Conservation (phyloP, 2,888 invertebrate species). For the Agrypnus murinus region DNA sequence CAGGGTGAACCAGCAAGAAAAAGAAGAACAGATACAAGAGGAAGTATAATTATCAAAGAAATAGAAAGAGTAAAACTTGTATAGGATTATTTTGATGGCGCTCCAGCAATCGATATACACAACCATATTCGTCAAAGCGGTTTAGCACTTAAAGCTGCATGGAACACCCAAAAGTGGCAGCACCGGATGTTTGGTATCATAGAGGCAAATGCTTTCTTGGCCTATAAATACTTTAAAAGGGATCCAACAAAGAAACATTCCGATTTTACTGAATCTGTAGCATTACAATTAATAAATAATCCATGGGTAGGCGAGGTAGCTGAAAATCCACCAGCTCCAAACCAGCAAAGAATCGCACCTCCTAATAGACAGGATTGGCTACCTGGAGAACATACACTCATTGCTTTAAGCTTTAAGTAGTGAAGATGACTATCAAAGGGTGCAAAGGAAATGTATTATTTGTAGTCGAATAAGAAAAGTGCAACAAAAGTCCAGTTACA, state of each 20-base stretch:
- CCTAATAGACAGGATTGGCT: too few species aligned
- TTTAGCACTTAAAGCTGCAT: slow-evolving; percentile 47
- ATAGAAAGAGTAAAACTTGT: neutral
- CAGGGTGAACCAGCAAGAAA: neutral
- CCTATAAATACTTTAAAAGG: slow-evolving; percentile 14
- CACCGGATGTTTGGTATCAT: slow-evolving; percentile 46
- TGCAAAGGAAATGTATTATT: too few species aligned
- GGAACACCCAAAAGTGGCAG: slow-evolving; percentile 49
- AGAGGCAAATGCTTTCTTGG: slow-evolving; percentile 17
- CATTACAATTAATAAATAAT: neutral
- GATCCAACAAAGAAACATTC: neutral
- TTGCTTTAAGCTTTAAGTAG: too few species aligned
- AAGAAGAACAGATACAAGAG: neutral
- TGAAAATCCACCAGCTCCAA: too few species aligned
- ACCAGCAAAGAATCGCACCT: too few species aligned
- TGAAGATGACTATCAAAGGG: too few species aligned
- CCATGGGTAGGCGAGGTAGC: too few species aligned
- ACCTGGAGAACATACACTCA: too few species aligned
- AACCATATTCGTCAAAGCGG: slow-evolving; percentile 51
- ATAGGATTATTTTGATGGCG: slow-evolving; percentile 48
- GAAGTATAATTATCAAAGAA: neutral
- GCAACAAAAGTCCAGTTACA: too few species aligned
- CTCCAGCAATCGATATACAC: slow-evolving; percentile 48
- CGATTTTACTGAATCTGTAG: neutral
- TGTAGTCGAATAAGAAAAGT: too few species aligned